Percentiles rank a stretch among this genome's conserved stretches.
phyloP scores from a whole-genome alignment of 2,797 vertebrate species.

The Arnoldichthys spilopterus region DNA sequence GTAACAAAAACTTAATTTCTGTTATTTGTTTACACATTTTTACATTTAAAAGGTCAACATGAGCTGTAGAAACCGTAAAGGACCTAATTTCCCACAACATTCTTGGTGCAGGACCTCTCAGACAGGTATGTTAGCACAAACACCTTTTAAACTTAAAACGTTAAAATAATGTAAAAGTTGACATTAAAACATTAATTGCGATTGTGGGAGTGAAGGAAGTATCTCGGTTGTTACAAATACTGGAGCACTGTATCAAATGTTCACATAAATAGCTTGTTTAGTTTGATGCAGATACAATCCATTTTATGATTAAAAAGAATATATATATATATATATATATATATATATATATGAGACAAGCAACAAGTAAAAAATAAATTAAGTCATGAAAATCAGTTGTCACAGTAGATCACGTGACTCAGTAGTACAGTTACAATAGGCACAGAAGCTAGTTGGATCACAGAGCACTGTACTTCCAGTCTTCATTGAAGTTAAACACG shows the following conservation, averaged over 20 bases:
- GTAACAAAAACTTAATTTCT: background rate
- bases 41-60: conserved; percentile 27
- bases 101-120: conserved; percentile 26
- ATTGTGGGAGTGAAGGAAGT: background rate
- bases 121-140: conserved; percentile 10
- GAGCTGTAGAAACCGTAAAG: background rate
- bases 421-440: conserved; percentile 76
- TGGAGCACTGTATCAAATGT: conserved; percentile 50
- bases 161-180: conserved; percentile 59
- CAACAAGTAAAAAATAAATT: conserved; percentile 73
- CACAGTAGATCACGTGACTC: conserved; percentile 68
- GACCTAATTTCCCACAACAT: conserved; percentile 7
- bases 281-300: conserved; percentile 51
- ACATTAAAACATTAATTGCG: conserved; percentile 8
- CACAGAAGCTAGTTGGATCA: conserved; percentile 61
- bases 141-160: conserved; percentile 37
- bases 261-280: conserved; percentile 74
- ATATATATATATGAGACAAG: no score
- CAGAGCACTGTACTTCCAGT: conserved; percentile 53
- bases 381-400: conserved; percentile 59
- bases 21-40: conserved; percentile 9
- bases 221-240: conserved; percentile 51
- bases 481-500: conserved; percentile 52
- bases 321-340: conserved; percentile 54
- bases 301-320: conserved; percentile 48